Evolutionary conservation across 2,888 invertebrate genomes (phyloP), one percentile per base, ranked within the genome.

Genomic region (Drosophila imparisetae): DNA sequence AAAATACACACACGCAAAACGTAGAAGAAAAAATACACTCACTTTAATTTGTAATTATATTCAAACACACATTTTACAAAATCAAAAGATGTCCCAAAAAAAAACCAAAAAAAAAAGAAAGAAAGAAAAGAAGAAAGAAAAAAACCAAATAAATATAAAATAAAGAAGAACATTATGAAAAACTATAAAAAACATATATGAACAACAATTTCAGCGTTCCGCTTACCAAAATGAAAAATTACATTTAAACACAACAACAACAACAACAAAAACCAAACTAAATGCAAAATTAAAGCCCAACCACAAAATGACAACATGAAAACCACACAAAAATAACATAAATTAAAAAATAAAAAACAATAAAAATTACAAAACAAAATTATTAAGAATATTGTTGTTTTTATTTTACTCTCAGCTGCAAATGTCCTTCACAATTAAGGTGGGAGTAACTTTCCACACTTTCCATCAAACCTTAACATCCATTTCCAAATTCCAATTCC

Each of bases 311-410:
- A 64, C 42, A 66, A 72, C 86, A 77, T 61, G 67, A 75, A 42
- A 72, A 29, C 4, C 29, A 75, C 71, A 85, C 69, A 71, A 82
- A 72, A 75, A 67, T 38, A 72, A 71, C 68, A 83, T 90, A 83
- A 83, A 83, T 80, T 85, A 77, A 77, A 66, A 89, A 84, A 83
- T 89, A 81, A 77, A 66, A 89, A 84, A 90, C 72, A 84, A 84
- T 90, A 84, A 90, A 90, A 90, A 90, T 90, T 84, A 86, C 83
- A 77, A 88, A 83, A 84, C 73, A 84, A 84, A 89, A 74, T 79
- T 62, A 78, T 54, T 49, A 61, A 65, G 49, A 36, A 53, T 6
- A n/a, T 42, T 32, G 27, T 42, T 55, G 21, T 60, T 72, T 30
- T 15, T 15, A 30, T 45, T 21, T 45, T 0, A 4, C 21, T 8